phyloP scores from a whole-genome alignment of 1,140 invertebrate genomes.

The Zophobas atratus region DNA sequence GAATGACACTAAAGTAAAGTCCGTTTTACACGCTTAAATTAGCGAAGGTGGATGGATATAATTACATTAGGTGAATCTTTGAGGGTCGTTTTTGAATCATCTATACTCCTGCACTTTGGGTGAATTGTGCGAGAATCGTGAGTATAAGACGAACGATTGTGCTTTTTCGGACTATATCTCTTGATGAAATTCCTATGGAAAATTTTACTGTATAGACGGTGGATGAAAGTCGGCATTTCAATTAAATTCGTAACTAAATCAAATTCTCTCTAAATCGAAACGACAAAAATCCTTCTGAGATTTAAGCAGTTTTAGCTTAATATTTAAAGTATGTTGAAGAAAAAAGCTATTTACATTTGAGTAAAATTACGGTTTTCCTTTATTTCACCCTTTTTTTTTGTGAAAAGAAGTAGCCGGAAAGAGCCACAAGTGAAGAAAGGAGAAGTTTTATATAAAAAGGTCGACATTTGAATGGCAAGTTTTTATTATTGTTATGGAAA shows the following conservation, averaged over 20 bases:
- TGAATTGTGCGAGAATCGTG: constrained; percentile 28
- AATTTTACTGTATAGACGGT: constrained; percentile 19
- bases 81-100: constrained; percentile 5
- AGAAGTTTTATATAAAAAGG: constrained; percentile 33
- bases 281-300: constrained; percentile 28
- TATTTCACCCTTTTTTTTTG: constrained; percentile 25
- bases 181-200: constrained; percentile 38
- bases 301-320: constrained; percentile 16
- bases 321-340: constrained; percentile 26
- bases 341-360: constrained; percentile 38
- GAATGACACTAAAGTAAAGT: no score
- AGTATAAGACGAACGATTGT: constrained; percentile 21
- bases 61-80: no score
- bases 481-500: constrained; percentile 43
- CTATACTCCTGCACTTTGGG: not conserved
- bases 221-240: constrained; percentile 40
- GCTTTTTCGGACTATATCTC: constrained; percentile 18
- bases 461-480: constrained; percentile 39
- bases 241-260: constrained; percentile 41
- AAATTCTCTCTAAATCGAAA: constrained; percentile 37
- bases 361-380: constrained; percentile 32
- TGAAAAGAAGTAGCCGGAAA: constrained; percentile 28
- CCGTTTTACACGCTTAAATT: no score
- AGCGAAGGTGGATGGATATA: no score
- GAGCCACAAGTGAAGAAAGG: constrained; percentile 36